phyloP scores from a whole-genome alignment of 2,888 invertebrate genomes.

The Erebia palarica region DNA sequence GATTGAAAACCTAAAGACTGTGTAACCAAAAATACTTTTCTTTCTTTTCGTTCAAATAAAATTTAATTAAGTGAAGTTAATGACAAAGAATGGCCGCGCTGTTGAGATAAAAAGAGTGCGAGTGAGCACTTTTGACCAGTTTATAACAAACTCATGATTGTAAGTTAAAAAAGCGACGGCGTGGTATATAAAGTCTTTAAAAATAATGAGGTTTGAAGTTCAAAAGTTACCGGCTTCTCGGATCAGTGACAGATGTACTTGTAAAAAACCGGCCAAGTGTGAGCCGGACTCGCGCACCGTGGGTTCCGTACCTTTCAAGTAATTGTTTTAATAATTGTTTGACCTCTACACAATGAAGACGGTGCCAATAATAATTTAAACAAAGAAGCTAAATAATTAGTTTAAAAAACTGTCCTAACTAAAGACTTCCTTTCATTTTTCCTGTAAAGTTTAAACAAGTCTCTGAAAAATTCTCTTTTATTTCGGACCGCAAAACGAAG shows the following conservation, averaged over 20 bases:
- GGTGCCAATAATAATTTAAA: no score
- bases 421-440: no score
- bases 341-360: no score
- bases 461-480: no score
- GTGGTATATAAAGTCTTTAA: neutral
- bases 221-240: neutral
- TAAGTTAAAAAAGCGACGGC: conserved; percentile 4
- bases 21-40: conserved; percentile 21
- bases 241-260: neutral
- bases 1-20: conserved; percentile 19
- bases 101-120: conserved; percentile 18
- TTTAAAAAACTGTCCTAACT: no score
- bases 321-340: no score
- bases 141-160: conserved; percentile 7
- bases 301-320: no score
- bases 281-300: no score
- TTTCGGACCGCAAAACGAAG: no score
- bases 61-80: conserved; percentile 29
- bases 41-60: conserved; percentile 23
- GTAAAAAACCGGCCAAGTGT: no score
- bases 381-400: no score
- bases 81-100: conserved; percentile 16
- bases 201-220: conserved; percentile 1
- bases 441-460: no score
- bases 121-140: conserved; percentile 12